A percentile compares a stretch with the other conserved stretches of the same genome.
Evolutionary conservation across 2,888 invertebrate species (phyloP).

Genomic region (Pterostichus madidus): DNA sequence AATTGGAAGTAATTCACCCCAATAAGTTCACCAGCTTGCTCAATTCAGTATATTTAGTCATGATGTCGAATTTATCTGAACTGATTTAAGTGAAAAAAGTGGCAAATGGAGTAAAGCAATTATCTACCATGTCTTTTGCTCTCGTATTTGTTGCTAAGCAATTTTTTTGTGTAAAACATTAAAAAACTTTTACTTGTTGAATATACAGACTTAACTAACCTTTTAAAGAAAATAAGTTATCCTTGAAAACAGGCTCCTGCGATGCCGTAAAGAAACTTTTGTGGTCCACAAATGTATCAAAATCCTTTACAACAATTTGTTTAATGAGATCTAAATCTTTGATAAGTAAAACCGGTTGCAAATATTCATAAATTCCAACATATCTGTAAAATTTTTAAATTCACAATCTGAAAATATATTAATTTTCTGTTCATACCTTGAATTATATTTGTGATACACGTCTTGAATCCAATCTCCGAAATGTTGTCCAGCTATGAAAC

Average conservation of each 20-base stretch:
- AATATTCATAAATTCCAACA: constrained; percentile 66
- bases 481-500: neutral
- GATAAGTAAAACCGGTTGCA: constrained; percentile 76
- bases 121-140: too few species aligned
- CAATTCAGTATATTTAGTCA: too few species aligned
- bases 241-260: constrained; percentile 77
- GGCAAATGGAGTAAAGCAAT: too few species aligned
- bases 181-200: too few species aligned
- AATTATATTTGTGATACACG: constrained; percentile 40
- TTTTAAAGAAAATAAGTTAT: constrained; percentile 68
- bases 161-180: too few species aligned
- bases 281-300: constrained; percentile 79
- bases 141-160: too few species aligned
- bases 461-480: constrained; percentile 18
- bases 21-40: too few species aligned
- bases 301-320: constrained; percentile 79
- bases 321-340: constrained; percentile 80
- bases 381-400: constrained; percentile 44
- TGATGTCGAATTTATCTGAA: too few species aligned
- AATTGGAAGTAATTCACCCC: too few species aligned
- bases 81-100: too few species aligned
- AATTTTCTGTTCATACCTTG: constrained; percentile 34
- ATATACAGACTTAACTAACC: constrained; percentile 65
- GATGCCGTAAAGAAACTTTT: constrained; percentile 69
- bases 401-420: constrained; percentile 6